Evolutionary conservation across 2,797 vertebrate species (phyloP).

Genomic region (Bradypus variegatus): DNA sequence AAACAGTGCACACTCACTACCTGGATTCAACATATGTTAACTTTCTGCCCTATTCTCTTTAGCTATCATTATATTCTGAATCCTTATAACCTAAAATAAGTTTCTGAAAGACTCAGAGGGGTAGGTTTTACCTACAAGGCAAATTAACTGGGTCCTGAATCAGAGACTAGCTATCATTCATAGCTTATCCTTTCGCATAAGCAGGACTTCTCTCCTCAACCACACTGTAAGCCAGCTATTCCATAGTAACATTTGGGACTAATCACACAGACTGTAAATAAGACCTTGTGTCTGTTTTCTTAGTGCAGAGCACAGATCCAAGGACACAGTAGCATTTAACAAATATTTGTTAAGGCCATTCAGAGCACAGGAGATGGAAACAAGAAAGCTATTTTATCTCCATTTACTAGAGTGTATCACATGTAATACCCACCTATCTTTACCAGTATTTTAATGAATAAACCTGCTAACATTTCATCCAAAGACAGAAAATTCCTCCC

Average conservation of each 20-base stretch:
- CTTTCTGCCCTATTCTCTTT: not conserved
- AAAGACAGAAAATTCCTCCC: slow-evolving; percentile 11
- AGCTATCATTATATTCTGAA: too few species aligned
- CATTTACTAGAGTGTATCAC: not conserved
- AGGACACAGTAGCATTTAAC: not conserved
- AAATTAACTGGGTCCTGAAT: not conserved
- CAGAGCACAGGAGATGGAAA: not conserved
- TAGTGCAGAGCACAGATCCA: not conserved
- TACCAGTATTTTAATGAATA: not conserved
- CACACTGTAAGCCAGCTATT: not conserved
- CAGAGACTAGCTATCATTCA: not conserved
- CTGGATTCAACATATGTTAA: not conserved
- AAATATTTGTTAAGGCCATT: not conserved
- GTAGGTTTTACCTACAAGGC: not conserved
- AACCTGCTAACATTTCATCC: slow-evolving; percentile 1
- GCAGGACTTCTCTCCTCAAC: not conserved
- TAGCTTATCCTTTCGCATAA: not conserved
- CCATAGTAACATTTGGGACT: not conserved
- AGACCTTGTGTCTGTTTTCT: not conserved
- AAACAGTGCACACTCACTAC: not conserved
- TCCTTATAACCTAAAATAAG: not conserved
- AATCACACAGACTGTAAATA: not conserved
- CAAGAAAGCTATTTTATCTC: not conserved
- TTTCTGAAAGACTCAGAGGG: not conserved
- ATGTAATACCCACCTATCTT: not conserved